Evolutionary conservation across 2,113 vertebrate genomes (phyloP).

Genomic region (Erythrocebus patas): DNA sequence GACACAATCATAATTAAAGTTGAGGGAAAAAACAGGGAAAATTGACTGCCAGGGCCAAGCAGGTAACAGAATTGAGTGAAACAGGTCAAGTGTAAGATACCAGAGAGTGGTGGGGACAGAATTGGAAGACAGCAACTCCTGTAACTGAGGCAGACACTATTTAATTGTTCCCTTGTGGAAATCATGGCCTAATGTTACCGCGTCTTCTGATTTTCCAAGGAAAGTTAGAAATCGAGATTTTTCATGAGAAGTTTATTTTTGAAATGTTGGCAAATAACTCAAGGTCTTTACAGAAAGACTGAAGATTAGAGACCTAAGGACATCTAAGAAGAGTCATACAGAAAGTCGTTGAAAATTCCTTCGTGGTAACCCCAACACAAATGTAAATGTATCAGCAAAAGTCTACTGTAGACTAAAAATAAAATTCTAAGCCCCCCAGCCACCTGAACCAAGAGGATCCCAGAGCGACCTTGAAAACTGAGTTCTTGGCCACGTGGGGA

Average conservation of each 20-base stretch:
- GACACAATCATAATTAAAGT: not conserved
- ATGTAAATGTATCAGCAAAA: not conserved
- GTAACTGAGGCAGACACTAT: accelerated
- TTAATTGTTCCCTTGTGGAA: accelerated
- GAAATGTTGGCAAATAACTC: not conserved
- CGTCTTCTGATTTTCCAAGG: not conserved
- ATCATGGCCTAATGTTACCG: not conserved
- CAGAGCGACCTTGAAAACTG: no score
- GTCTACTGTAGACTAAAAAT: not conserved
- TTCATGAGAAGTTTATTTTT: not conserved
- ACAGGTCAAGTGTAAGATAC: not conserved
- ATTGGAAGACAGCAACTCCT: accelerated
- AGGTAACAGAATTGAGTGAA: not conserved
- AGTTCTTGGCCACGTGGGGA: no score
- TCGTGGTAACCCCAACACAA: not conserved
- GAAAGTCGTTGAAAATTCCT: not conserved
- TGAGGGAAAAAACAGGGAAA: not conserved
- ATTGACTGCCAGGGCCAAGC: not conserved
- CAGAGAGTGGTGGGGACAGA: accelerated
- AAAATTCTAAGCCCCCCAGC: no score
- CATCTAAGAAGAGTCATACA: not conserved
- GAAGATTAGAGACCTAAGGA: not conserved
- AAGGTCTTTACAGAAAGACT: not conserved
- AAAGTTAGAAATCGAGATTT: not conserved
- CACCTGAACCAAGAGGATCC: no score